Percentiles rank a stretch among this genome's conserved stretches.
Conservation (phyloP, 2,113 vertebrate genomes). For the Polyodon spathula region DNA sequence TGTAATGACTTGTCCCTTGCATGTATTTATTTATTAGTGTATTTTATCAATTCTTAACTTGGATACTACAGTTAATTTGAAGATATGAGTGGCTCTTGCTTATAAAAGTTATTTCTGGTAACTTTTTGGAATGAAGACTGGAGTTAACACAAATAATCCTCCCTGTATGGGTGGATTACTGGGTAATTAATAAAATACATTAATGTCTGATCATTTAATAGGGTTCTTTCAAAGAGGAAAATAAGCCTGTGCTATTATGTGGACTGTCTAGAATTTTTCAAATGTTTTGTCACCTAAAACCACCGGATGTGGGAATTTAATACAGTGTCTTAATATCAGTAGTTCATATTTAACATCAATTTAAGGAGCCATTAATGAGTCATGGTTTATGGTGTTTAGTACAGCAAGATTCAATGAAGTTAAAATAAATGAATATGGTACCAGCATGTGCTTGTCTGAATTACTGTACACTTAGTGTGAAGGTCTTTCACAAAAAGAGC, state of each 20-base stretch:
- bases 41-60: no score
- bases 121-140: no score
- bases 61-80: neutral
- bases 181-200: neutral
- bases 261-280: no score
- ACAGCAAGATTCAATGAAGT: conserved; percentile 18
- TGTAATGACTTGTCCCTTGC: no score
- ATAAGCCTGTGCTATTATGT: neutral
- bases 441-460: no score
- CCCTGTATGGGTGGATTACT: no score
- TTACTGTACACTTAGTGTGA: no score
- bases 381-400: conserved; percentile 11
- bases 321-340: neutral
- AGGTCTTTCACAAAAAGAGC: no score
- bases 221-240: neutral
- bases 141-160: no score
- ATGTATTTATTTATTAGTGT: no score
- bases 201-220: neutral
- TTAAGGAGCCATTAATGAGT: conserved; percentile 3
- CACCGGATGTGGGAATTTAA: neutral
- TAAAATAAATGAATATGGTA: no score
- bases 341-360: neutral
- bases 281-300: conserved; percentile 4
- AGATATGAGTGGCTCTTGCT: neutral
- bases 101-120: no score